Percentiles rank a stretch among this genome's conserved stretches.
phyloP scores from a whole-genome alignment of 2,888 invertebrate species.

The Brenthis ino region DNA sequence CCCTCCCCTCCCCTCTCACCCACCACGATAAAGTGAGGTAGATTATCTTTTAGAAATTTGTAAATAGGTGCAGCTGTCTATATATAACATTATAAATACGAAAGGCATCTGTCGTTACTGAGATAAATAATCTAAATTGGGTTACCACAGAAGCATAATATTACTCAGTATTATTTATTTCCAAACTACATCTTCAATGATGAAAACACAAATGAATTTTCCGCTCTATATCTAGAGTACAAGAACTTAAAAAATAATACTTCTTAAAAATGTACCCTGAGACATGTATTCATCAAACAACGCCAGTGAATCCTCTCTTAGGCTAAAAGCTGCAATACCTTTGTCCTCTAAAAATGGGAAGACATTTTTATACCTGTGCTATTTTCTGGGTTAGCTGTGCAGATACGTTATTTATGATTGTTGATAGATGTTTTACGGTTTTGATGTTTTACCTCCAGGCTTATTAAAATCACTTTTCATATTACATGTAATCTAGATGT shows the following conservation, averaged over 20 bases:
- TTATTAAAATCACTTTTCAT: too few relatives aligned
- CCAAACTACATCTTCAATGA: neutral
- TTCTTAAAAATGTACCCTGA: conserved; percentile 14
- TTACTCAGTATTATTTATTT: neutral
- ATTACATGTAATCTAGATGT: too few relatives aligned
- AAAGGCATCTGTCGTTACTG: too few relatives aligned
- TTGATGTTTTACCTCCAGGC: neutral
- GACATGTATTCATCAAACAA: conserved; percentile 30
- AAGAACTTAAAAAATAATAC: conserved; percentile 19
- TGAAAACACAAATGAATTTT: neutral
- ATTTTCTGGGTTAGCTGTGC: conserved; percentile 25
- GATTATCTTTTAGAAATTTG: too few relatives aligned
- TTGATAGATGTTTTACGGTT: neutral
- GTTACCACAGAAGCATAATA: neutral
- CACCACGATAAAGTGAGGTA: too few relatives aligned
- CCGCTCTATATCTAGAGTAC: neutral
- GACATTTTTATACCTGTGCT: conserved; percentile 18
- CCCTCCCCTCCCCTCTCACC: too few relatives aligned
- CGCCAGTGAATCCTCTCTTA: conserved; percentile 32
- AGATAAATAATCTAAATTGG: too few relatives aligned
- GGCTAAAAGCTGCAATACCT: conserved; percentile 24
- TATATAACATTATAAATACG: too few relatives aligned
- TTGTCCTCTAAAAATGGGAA: conserved; percentile 28
- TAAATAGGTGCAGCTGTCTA: too few relatives aligned
- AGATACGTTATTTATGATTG: neutral